These are phyloP conservation scores for Belgica antarctica DNA, from an alignment of 2,888 invertebrate genomes.

Conservation along the genomic window DNA sequence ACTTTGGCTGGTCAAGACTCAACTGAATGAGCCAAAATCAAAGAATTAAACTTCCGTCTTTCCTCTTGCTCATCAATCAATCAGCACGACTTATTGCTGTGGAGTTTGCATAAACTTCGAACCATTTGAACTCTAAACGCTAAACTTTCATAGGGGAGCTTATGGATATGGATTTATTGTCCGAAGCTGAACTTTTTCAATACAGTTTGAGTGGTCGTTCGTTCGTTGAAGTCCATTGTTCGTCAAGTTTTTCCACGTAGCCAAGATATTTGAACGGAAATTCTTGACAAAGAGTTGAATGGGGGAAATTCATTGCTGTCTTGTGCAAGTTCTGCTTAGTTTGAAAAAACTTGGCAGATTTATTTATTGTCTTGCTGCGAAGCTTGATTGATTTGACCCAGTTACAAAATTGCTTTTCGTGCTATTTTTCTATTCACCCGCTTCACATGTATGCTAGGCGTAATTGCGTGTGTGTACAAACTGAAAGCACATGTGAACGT, in stretches of 20 bases:
- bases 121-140: too few species aligned
- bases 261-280: too few species aligned
- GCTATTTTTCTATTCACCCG: too few species aligned
- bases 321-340: not conserved
- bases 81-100: conserved; percentile 9
- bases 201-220: not conserved
- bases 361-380: conserved; percentile 39
- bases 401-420: conserved; percentile 10
- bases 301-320: not conserved
- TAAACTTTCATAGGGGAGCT: too few species aligned
- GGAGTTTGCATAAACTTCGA: too few species aligned
- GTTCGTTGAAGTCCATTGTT: too few species aligned
- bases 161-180: not conserved
- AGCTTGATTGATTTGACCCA: conserved; percentile 40
- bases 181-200: not conserved
- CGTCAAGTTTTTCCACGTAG: too few species aligned
- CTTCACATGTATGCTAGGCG: too few species aligned
- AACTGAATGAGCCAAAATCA: conserved; percentile 14
- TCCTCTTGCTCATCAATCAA: not conserved
- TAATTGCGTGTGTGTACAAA: too few species aligned
- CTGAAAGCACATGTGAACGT: too few species aligned
- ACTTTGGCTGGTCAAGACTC: conserved; percentile 11
- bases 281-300: not conserved
- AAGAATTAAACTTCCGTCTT: not conserved
- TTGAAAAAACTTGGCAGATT: conserved; percentile 1